Percentiles rank a stretch among this genome's conserved stretches.
Evolutionary conservation across 2,888 invertebrate species (phyloP).

Genomic region (Netelia fuscicornis): DNA sequence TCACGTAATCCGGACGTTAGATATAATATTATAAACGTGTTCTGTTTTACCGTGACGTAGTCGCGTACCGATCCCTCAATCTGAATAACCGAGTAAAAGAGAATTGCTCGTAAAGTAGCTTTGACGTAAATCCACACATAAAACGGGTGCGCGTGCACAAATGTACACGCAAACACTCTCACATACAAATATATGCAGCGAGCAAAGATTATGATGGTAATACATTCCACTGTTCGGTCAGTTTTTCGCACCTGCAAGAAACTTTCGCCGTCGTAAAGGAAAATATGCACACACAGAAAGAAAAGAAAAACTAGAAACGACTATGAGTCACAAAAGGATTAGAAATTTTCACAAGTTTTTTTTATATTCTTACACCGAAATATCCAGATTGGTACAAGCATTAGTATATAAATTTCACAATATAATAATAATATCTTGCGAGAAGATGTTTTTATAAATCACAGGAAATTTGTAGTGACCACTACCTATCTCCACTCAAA

Average conservation of each 20-base stretch:
- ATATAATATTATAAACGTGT: slow-evolving; percentile 31
- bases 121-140: neutral
- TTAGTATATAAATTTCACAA: neutral
- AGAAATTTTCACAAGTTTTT: slow-evolving; percentile 23
- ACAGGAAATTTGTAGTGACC: slow-evolving; percentile 30
- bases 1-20: slow-evolving; percentile 43
- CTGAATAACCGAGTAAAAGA: slow-evolving; percentile 57
- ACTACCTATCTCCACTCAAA: neutral
- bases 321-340: neutral
- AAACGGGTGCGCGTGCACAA: neutral
- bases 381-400: neutral
- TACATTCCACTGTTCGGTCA: slow-evolving; percentile 38
- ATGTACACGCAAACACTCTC: neutral
- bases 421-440: neutral
- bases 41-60: slow-evolving; percentile 9
- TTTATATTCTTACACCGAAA: slow-evolving; percentile 3
- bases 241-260: slow-evolving; percentile 37
- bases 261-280: slow-evolving; percentile 44
- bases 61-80: slow-evolving; percentile 49
- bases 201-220: slow-evolving; percentile 38
- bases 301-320: slow-evolving; percentile 6
- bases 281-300: neutral
- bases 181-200: neutral
- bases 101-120: slow-evolving; percentile 37
- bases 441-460: slow-evolving; percentile 13